These are phyloP conservation scores for Coluber constrictor DNA, from an alignment of 2,797 vertebrate genomes.

Conservation along the genomic window DNA sequence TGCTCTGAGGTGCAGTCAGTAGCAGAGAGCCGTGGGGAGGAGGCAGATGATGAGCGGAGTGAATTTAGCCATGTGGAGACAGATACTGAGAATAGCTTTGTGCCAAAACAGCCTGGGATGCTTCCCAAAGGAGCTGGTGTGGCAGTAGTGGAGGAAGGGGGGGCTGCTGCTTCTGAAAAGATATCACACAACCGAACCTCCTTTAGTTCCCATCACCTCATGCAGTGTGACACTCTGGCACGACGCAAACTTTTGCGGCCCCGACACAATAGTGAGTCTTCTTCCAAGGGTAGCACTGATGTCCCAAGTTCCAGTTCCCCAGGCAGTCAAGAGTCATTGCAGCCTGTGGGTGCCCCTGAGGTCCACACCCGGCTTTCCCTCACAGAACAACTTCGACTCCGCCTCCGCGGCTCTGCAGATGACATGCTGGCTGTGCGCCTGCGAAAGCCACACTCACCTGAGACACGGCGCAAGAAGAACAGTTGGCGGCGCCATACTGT, in stretches of 20 bases:
- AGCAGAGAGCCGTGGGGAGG: conserved; percentile 83
- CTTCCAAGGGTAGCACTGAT: conserved; percentile 59
- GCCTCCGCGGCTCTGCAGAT: conserved; percentile 76
- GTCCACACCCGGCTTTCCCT: conserved; percentile 55
- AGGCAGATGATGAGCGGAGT: conserved; percentile 91
- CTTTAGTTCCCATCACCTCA: conserved; percentile 91
- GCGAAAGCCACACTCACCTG: conserved; percentile 84
- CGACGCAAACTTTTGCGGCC: conserved; percentile 78
- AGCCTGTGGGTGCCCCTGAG: conserved; percentile 51
- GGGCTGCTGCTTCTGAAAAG: conserved; percentile 4
- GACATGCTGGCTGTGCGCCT: conserved; percentile 82
- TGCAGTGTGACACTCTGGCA: conserved; percentile 93
- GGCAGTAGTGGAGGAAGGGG: neutral
- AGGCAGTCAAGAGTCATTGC: conserved; percentile 72
- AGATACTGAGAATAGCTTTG: conserved; percentile 88
- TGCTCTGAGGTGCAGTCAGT: conserved; percentile 70
- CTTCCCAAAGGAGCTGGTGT: neutral
- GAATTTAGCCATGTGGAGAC: conserved; percentile 86
- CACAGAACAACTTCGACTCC: conserved; percentile 71
- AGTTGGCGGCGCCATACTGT: conserved; percentile 93
- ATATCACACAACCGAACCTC: conserved; percentile 66
- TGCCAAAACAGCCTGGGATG: conserved; percentile 16
- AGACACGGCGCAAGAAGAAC: conserved; percentile 84
- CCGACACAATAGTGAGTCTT: conserved; percentile 58
- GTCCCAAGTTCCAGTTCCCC: conserved; percentile 67